Conservation (phyloP, 2,888 invertebrate species). For the Brachynemurus nebulosus region DNA sequence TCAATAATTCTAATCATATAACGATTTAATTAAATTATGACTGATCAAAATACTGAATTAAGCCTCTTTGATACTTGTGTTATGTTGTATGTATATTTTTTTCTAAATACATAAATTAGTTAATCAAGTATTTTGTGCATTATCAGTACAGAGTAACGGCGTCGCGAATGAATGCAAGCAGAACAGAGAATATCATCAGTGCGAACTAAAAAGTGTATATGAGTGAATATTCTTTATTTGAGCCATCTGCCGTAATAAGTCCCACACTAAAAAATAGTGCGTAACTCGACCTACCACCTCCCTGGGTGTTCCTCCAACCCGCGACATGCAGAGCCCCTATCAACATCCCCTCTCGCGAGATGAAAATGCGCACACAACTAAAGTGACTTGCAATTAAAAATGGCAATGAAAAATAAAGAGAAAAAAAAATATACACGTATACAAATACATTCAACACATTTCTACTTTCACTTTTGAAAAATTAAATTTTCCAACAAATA, state of each 20-base stretch:
- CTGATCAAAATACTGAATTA: too few relatives aligned
- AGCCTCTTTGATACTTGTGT: too few relatives aligned
- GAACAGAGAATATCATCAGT: slow-evolving; percentile 6
- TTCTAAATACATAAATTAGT: too few relatives aligned
- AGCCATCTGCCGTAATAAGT: slow-evolving; percentile 50
- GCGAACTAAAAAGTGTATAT: slow-evolving; percentile 12
- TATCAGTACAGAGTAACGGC: background rate
- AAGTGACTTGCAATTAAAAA: slow-evolving; percentile 40
- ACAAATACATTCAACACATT: slow-evolving; percentile 1
- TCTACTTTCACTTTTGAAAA: slow-evolving; percentile 8
- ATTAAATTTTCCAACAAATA: background rate
- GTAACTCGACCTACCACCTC: slow-evolving; percentile 26
- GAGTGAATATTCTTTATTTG: slow-evolving; percentile 36
- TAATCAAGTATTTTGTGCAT: slow-evolving; percentile 1
- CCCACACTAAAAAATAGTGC: slow-evolving; percentile 50
- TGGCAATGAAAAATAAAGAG: slow-evolving; percentile 31
- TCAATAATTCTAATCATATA: too few relatives aligned
- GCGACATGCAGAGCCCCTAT: slow-evolving; percentile 28
- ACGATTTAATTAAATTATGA: too few relatives aligned
- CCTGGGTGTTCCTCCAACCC: slow-evolving; percentile 11
- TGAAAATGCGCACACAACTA: slow-evolving; percentile 45
- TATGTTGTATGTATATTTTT: too few relatives aligned
- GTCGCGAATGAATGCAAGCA: slow-evolving; percentile 3
- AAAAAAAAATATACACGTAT: slow-evolving; percentile 26
- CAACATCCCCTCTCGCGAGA: slow-evolving; percentile 29